Conservation (phyloP, 2,797 vertebrate genomes). For the Podarcis lilfordi region DNA sequence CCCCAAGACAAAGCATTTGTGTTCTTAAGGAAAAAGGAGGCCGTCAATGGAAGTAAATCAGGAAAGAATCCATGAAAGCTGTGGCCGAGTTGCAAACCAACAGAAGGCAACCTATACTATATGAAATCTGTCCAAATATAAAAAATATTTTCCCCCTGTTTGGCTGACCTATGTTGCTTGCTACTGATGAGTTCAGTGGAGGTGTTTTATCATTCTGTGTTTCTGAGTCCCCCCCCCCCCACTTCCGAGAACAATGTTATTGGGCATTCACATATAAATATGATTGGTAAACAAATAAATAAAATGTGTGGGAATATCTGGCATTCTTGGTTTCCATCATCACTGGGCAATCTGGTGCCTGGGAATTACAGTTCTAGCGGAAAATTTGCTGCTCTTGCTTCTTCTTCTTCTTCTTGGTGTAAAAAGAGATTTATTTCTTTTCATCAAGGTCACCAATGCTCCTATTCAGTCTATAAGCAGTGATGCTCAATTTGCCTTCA, state of each 20-base stretch:
- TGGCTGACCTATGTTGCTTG: background rate
- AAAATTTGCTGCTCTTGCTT: background rate
- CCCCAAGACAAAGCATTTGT: background rate
- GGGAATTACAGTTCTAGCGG: background rate
- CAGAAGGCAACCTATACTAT: background rate
- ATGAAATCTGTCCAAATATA: background rate
- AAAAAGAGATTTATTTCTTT: background rate
- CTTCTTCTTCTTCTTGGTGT: background rate
- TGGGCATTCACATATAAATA: background rate
- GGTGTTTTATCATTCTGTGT: background rate
- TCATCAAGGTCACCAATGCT: constrained; percentile 19
- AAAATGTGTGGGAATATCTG: background rate
- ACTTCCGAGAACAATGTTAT: background rate
- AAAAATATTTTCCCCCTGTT: no score
- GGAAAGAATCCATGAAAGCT: background rate
- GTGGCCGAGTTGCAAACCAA: background rate
- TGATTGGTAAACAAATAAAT: background rate
- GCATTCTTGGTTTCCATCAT: background rate
- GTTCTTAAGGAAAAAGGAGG: background rate
- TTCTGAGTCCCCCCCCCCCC: background rate
- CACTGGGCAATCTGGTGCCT: background rate
- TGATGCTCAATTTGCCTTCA: constrained; percentile 23
- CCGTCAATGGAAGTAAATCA: background rate
- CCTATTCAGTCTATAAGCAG: constrained; percentile 12
- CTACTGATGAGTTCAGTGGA: background rate